Evolutionary conservation across 2,888 invertebrate species (phyloP), one percentile per base, ranked within the genome.

Genomic region (Dorcus hopei): DNA sequence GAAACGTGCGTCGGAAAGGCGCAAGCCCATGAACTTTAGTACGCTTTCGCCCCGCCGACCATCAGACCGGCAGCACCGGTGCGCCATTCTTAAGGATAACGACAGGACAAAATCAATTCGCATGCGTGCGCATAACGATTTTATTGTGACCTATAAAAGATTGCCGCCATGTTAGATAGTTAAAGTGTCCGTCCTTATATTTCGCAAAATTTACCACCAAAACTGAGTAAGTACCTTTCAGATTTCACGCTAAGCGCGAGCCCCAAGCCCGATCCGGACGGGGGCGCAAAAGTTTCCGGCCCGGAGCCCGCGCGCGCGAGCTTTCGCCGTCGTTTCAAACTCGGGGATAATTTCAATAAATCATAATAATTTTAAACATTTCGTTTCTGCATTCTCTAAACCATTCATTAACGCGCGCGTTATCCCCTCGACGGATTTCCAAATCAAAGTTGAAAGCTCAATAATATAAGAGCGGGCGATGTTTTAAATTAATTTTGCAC

Each of bases 131-230:
- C 71, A 70, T 67, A 72, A 72, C 70, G 74, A 75, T 73, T 74
- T 69, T 68, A 68, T 62, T 65, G 70, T 75, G 77, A 76, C 76
- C 75, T 72, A 77, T 71, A 76, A 75, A 72, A 72, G 57, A 66
- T 71, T 73, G 75, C 74, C 74, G 75, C 76, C 77, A 77, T 76
- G 73, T 71, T 74, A 74, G 71, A 69, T 73, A 73, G 69, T 67
- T 69, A 70, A 69, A 68, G 72, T 72, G 73, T 74, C 76, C 75
- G 76, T 76, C 75, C 75, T 54, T 63, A 51, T 54, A 60, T 58
- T 61, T 53, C 53, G 49, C 54, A 57, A 55, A 59, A 57, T 55
- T 55, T 52, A 55, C 58, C 63, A 61, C 56, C 63, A 56, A 54
- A 58, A 52, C 50, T 48, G 51, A 59, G 63, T 63, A 58, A 63